Evolutionary conservation across 2,797 vertebrate genomes (phyloP).

Genomic region (Diglossa cyanea): DNA sequence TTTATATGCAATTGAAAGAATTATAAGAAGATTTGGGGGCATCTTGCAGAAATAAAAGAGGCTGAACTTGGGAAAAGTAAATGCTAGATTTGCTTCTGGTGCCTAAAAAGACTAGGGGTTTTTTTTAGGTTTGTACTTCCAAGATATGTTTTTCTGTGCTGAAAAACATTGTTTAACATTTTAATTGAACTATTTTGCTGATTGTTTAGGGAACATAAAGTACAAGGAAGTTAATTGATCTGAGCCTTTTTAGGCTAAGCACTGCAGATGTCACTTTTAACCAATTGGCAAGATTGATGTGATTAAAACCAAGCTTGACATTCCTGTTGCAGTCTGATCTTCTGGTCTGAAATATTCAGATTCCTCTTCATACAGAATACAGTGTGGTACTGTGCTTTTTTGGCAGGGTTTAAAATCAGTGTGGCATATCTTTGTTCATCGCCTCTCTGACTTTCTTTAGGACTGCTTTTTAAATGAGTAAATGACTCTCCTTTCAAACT

Average conservation of each 20-base stretch:
- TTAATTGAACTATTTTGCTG: neutral
- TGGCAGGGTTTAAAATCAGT: neutral
- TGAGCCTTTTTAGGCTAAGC: neutral
- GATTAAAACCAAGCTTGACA: neutral
- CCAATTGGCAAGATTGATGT: neutral
- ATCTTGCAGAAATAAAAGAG: constrained; percentile 49
- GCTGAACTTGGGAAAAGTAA: constrained; percentile 12
- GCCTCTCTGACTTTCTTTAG: neutral
- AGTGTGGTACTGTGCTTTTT: neutral
- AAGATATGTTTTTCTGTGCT: neutral
- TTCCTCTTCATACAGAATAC: neutral
- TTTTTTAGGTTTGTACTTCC: neutral
- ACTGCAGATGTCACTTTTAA: neutral
- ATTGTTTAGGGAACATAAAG: neutral
- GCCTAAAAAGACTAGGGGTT: neutral
- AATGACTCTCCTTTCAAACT: neutral
- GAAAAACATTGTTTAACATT: neutral
- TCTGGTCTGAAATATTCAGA: neutral
- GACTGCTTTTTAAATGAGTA: neutral
- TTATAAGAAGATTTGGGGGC: constrained; percentile 44
- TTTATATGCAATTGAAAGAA: constrained; percentile 71
- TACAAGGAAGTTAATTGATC: neutral
- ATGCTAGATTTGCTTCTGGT: neutral
- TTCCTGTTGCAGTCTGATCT: neutral
- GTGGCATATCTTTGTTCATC: neutral